These are phyloP conservation scores for Meiosimyza decipiens DNA, from an alignment of 2,888 invertebrate species.

Conservation along the genomic window DNA sequence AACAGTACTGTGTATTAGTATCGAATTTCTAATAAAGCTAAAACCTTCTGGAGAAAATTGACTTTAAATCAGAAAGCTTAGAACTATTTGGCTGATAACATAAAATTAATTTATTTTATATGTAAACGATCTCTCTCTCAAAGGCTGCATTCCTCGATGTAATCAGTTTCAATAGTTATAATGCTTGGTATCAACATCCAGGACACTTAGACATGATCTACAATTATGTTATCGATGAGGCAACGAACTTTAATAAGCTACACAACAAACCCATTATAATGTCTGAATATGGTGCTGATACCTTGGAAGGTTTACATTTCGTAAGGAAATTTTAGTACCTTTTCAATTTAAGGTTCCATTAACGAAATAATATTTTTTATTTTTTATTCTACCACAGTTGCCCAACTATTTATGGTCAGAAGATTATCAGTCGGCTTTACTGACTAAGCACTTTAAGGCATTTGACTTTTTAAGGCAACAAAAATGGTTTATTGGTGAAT, in stretches of 20 bases:
- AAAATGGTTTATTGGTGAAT: constrained; percentile 93
- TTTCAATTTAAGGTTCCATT: not conserved
- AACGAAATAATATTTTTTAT: not conserved
- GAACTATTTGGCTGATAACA: constrained; percentile 11
- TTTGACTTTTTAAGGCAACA: constrained; percentile 82
- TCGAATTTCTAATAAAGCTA: not conserved
- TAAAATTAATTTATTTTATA: not conserved
- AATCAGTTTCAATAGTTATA: constrained; percentile 95
- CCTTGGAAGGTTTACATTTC: constrained; percentile 88
- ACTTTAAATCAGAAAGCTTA: not conserved
- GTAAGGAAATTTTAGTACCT: constrained; percentile 68
- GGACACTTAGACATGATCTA: constrained; percentile 84
- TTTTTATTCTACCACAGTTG: constrained; percentile 67
- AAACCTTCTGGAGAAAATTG: not conserved
- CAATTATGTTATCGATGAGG: constrained; percentile 77
- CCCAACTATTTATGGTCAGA: constrained; percentile 93
- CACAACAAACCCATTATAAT: constrained; percentile 91
- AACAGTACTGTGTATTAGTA: constrained; percentile 1
- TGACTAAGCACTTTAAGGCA: constrained; percentile 89
- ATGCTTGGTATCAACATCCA: constrained; percentile 91
- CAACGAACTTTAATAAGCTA: constrained; percentile 79
- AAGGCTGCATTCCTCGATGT: constrained; percentile 86
- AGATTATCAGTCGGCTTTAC: constrained; percentile 88
- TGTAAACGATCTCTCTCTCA: constrained; percentile 8
- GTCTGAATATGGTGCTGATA: constrained; percentile 97